Conservation (phyloP, 2,113 vertebrate genomes). For the Poecilia latipinna region DNA sequence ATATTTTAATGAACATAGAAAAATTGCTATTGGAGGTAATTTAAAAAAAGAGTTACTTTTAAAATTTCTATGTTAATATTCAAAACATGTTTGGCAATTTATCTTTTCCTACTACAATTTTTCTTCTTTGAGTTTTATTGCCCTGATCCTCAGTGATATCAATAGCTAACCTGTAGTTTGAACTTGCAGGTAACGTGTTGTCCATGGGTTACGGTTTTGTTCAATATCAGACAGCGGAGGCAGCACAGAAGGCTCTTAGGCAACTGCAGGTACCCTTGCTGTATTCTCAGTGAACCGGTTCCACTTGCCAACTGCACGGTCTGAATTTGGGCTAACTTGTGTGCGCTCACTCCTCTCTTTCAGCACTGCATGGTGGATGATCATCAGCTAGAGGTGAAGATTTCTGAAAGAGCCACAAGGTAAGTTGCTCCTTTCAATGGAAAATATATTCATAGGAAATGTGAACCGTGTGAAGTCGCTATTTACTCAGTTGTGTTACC, state of each 20-base stretch:
- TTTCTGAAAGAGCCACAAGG: constrained; percentile 90
- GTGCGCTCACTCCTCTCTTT: constrained; percentile 20
- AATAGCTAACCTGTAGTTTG: neutral
- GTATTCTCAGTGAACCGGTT: neutral
- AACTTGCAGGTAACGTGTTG: constrained; percentile 82
- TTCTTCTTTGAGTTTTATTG: neutral
- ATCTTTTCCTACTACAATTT: too few relatives aligned
- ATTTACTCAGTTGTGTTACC: neutral
- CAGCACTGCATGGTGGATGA: constrained; percentile 88
- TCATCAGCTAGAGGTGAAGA: constrained; percentile 90
- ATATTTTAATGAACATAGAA: neutral
- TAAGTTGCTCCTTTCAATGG: constrained; percentile 65
- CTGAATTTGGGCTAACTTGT: constrained; percentile 5
- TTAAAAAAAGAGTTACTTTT: neutral
- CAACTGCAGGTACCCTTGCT: constrained; percentile 85
- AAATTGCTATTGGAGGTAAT: neutral
- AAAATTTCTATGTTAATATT: neutral
- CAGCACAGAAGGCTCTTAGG: constrained; percentile 91
- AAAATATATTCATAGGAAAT: neutral
- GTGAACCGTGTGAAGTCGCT: neutral
- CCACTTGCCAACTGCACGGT: neutral
- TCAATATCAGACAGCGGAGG: constrained; percentile 87
- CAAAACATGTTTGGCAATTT: neutral
- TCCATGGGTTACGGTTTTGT: constrained; percentile 98
- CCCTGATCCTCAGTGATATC: neutral